phyloP scores from a whole-genome alignment of 2,797 vertebrate species.

The Sciurus vulgaris region DNA sequence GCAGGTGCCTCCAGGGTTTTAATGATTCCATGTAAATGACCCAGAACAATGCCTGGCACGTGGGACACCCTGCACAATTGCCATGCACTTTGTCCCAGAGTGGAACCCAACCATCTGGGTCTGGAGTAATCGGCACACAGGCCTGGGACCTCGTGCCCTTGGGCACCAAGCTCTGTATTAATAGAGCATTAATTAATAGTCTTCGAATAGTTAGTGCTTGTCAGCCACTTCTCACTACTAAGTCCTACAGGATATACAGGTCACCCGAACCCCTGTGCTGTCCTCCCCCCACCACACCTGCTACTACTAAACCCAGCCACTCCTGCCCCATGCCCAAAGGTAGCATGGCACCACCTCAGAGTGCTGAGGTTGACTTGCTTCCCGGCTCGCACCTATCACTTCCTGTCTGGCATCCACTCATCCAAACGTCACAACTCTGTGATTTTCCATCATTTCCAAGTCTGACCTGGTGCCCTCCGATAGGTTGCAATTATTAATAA shows the following conservation, averaged over 20 bases:
- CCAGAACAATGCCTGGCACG: not conserved
- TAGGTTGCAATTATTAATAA: not conserved
- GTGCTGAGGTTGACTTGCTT: not conserved
- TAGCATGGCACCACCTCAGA: fast-evolving
- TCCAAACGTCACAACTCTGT: not conserved
- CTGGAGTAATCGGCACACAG: not conserved
- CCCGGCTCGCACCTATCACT: not conserved
- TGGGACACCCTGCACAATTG: not conserved
- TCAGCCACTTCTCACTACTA: not conserved
- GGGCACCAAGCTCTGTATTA: not conserved
- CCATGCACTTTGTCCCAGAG: not conserved
- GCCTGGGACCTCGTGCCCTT: not conserved
- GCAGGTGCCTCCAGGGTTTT: not conserved
- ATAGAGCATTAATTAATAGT: not conserved
- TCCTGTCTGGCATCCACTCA: not conserved
- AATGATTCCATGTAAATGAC: not conserved
- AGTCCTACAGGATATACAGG: not conserved
- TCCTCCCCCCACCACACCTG: not conserved
- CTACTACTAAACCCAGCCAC: not conserved
- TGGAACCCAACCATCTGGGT: too few relatives aligned
- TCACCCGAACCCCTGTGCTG: not conserved
- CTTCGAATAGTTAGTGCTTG: not conserved
- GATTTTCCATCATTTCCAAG: not conserved
- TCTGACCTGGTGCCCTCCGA: not conserved
- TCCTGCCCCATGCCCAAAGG: not conserved